Percentiles rank a stretch among this genome's conserved stretches.
phyloP scores from a whole-genome alignment of 2,888 invertebrate genomes.

The Pammene fasciana region DNA sequence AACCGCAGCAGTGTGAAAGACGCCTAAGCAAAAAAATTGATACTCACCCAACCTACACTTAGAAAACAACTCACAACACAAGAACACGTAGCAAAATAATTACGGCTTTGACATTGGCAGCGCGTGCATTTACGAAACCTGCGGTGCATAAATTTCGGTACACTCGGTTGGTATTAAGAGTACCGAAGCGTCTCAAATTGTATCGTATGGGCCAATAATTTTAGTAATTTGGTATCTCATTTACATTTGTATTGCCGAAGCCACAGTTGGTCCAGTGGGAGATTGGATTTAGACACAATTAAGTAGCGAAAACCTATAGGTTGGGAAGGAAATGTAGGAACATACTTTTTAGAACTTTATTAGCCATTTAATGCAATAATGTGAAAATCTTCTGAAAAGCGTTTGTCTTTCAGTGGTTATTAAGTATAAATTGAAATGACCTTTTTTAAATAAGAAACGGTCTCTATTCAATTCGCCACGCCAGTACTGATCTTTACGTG shows the following conservation, averaged over 20 bases:
- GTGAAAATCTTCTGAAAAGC: no score
- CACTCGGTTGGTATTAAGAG: constrained; percentile 9
- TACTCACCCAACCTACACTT: not conserved
- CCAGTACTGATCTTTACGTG: not conserved
- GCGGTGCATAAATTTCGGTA: constrained; percentile 20
- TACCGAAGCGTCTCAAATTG: not conserved
- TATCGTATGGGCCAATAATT: constrained; percentile 8
- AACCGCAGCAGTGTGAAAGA: no score
- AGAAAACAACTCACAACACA: not conserved
- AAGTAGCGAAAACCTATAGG: not conserved
- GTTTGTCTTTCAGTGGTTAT: no score
- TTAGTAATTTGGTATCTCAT: constrained; percentile 1
- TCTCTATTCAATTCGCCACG: no score
- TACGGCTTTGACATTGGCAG: constrained; percentile 20
- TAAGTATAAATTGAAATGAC: no score
- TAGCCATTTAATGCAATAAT: no score
- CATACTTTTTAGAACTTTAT: no score
- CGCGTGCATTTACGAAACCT: constrained; percentile 18
- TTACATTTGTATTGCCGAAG: constrained; percentile 7
- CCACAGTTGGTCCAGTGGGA: not conserved
- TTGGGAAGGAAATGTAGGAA: no score
- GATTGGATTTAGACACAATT: not conserved
- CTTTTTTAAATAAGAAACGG: not conserved
- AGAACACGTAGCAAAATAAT: constrained; percentile 7
- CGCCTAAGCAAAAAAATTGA: not conserved